Percentiles rank a stretch among this genome's conserved stretches.
Evolutionary conservation across 1,140 invertebrate species (phyloP).

Genomic region (Heliconius hermathena): DNA sequence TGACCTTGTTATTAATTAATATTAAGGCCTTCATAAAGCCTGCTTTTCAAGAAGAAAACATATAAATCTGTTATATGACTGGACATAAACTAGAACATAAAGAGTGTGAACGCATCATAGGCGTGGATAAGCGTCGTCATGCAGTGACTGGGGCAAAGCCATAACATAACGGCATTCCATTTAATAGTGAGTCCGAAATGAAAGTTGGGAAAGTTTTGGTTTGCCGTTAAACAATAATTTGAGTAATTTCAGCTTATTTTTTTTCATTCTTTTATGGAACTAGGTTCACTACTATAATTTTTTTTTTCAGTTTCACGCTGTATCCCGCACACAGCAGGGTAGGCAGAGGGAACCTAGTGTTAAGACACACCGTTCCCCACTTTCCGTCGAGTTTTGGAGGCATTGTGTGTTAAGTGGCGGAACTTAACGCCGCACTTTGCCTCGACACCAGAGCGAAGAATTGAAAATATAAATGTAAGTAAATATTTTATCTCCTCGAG

Average conservation of each 20-base stretch:
- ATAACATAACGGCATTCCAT: slow-evolving; percentile 59
- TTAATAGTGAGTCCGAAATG: slow-evolving; percentile 54
- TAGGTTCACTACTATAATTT: background rate
- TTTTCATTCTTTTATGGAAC: background rate
- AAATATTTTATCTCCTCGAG: too few species aligned
- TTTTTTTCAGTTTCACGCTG: too few species aligned
- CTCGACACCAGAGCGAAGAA: too few species aligned
- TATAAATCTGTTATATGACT: background rate
- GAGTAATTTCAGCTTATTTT: background rate
- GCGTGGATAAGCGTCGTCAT: slow-evolving; percentile 59
- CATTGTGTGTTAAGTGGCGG: too few species aligned
- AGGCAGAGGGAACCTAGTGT: too few species aligned
- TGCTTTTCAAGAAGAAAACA: background rate
- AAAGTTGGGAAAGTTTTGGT: slow-evolving; percentile 73
- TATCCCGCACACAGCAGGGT: too few species aligned
- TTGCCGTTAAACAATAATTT: slow-evolving; percentile 38
- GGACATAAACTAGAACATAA: background rate
- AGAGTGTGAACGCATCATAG: slow-evolving; percentile 42
- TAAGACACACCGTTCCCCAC: too few species aligned
- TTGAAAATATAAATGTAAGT: too few species aligned
- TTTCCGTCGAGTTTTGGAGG: too few species aligned
- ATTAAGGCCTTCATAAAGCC: background rate
- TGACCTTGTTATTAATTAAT: background rate
- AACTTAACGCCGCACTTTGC: too few species aligned
- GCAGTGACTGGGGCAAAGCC: slow-evolving; percentile 60